These are phyloP conservation scores for Tenthredo scrophulariae DNA, from an alignment of 2,888 invertebrate genomes.

Conservation along the genomic window DNA sequence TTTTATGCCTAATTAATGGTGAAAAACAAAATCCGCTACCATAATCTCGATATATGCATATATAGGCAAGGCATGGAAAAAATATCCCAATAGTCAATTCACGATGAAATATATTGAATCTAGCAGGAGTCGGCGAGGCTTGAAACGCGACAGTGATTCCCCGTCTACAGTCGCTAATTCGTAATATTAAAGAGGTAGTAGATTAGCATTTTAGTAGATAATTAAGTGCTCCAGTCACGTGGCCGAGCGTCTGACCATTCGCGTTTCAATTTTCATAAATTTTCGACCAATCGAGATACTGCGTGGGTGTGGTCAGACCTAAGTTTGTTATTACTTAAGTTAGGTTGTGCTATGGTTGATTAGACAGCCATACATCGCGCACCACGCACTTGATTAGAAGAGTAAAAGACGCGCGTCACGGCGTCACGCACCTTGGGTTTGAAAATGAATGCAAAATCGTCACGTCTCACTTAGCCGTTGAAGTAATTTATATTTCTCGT, in stretches of 20 bases:
- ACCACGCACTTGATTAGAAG: neutral
- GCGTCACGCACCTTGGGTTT: slow-evolving; percentile 9
- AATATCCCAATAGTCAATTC: neutral
- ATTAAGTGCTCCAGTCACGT: slow-evolving; percentile 39
- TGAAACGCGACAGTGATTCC: neutral
- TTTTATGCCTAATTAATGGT: neutral
- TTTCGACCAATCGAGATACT: slow-evolving; percentile 66
- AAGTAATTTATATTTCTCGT: slow-evolving; percentile 63
- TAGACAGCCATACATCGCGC: slow-evolving; percentile 57
- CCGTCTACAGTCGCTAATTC: neutral
- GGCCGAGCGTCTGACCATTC: slow-evolving; percentile 19
- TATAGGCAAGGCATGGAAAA: neutral
- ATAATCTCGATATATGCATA: neutral
- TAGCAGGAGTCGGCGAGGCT: neutral
- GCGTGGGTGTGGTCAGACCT: slow-evolving; percentile 67
- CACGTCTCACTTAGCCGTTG: slow-evolving; percentile 40
- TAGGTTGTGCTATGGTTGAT: slow-evolving; percentile 64
- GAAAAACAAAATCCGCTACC: neutral
- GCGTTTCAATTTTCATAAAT: slow-evolving; percentile 11
- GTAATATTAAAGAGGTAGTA: neutral
- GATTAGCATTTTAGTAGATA: slow-evolving; percentile 39
- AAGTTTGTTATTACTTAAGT: slow-evolving; percentile 72
- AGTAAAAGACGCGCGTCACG: slow-evolving; percentile 19
- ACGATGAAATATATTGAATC: neutral
- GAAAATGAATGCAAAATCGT: slow-evolving; percentile 36